These are phyloP conservation scores for Tamandua tetradactyla DNA, from an alignment of 2,797 vertebrate species.

Conservation along the genomic window DNA sequence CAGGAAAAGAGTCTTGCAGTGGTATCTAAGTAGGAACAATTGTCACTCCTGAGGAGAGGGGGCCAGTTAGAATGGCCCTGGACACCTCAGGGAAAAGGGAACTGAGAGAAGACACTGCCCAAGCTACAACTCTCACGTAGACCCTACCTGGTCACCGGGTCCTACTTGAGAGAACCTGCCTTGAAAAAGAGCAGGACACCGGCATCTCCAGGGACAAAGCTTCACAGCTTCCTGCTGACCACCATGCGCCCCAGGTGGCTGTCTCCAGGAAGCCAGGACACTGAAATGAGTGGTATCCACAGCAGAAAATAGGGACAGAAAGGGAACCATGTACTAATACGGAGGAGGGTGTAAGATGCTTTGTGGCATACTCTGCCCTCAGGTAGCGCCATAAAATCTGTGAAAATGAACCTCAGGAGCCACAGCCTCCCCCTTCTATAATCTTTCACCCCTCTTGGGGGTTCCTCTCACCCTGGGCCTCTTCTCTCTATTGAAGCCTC, in stretches of 20 bases:
- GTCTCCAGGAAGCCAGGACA: background rate
- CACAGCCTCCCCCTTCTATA: background rate
- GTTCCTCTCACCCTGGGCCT: background rate
- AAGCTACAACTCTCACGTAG: background rate
- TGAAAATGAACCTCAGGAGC: background rate
- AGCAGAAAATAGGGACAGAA: background rate
- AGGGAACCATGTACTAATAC: background rate
- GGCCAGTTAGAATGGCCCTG: background rate
- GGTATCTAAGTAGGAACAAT: background rate
- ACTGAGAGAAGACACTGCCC: background rate
- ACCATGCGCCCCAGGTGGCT: fast-evolving
- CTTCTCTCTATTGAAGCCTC: constrained; percentile 36
- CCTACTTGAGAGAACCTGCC: background rate
- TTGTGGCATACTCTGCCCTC: background rate
- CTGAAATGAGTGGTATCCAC: background rate
- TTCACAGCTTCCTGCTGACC: background rate
- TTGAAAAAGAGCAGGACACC: background rate
- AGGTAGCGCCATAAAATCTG: background rate
- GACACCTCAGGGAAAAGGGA: background rate
- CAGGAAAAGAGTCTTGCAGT: background rate
- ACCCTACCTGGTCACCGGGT: background rate
- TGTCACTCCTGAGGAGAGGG: background rate
- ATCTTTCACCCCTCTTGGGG: background rate
- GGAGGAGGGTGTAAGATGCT: background rate
- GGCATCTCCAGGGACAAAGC: background rate